phyloP scores from a whole-genome alignment of 2,888 invertebrate species.

The Zaprionus lineosus region DNA sequence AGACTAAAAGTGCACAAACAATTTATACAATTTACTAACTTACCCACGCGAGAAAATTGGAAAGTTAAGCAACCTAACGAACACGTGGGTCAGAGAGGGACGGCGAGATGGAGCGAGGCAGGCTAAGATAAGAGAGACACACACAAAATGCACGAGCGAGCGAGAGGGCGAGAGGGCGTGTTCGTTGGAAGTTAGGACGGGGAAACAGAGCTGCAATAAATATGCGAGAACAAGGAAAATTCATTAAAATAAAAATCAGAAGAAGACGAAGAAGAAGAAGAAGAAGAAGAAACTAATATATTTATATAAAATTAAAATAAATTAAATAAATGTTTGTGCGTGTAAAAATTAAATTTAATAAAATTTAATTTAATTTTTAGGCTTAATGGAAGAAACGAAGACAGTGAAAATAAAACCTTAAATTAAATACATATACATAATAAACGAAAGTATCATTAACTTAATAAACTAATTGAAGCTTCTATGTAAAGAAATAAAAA shows the following conservation, averaged over 20 bases:
- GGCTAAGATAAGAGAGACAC: too few relatives aligned
- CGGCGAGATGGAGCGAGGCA: constrained; percentile 1
- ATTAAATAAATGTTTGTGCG: constrained; percentile 78
- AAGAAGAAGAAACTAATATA: constrained; percentile 56
- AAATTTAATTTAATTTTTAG: constrained; percentile 74
- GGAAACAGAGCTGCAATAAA: constrained; percentile 45
- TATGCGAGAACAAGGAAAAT: constrained; percentile 29
- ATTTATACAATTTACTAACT: constrained; percentile 67
- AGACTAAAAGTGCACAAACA: constrained; percentile 74
- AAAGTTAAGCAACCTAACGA: constrained; percentile 18
- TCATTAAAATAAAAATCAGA: constrained; percentile 10
- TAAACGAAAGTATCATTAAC: constrained; percentile 72
- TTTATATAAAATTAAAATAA: constrained; percentile 63
- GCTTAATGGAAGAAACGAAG: constrained; percentile 50
- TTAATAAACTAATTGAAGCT: constrained; percentile 78
- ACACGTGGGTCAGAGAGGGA: constrained; percentile 10
- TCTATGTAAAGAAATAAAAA: constrained; percentile 78
- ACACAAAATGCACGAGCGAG: constrained; percentile 22
- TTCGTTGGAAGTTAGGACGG: constrained; percentile 20
- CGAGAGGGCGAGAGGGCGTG: constrained; percentile 27
- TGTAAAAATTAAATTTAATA: constrained; percentile 78
- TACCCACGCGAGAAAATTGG: constrained; percentile 73
- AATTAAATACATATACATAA: constrained; percentile 64
- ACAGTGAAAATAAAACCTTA: constrained; percentile 52
- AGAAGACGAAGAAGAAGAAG: constrained; percentile 22